Conservation (phyloP, 1,140 invertebrate species). For the Copidosoma floridanum region DNA sequence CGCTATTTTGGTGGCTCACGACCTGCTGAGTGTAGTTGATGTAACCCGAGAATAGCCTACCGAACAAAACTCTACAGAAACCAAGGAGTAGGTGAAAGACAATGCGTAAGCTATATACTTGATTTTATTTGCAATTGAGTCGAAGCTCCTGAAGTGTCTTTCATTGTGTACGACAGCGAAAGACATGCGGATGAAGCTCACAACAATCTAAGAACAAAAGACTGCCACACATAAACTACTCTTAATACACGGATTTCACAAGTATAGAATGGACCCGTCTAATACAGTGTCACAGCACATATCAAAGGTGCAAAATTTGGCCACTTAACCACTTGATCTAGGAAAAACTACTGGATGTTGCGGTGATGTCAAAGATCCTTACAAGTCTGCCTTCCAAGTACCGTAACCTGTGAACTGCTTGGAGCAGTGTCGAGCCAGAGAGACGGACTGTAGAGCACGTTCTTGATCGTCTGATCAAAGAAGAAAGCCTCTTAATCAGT, state of each 20-base stretch:
- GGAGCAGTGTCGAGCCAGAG: background rate
- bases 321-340: background rate
- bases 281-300: background rate
- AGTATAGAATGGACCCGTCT: background rate
- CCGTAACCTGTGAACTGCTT: background rate
- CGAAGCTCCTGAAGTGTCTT: background rate
- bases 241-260: background rate
- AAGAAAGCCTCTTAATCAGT: too few relatives aligned
- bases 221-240: background rate
- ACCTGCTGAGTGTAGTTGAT: background rate
- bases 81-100: background rate
- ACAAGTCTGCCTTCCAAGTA: background rate
- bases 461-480: too few relatives aligned
- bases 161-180: background rate
- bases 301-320: background rate
- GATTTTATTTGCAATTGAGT: background rate
- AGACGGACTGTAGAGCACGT: too few relatives aligned
- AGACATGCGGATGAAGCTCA: background rate
- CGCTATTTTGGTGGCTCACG: background rate
- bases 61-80: background rate
- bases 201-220: background rate
- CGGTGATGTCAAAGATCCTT: background rate
- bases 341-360: background rate
- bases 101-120: background rate
- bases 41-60: background rate